phyloP scores from a whole-genome alignment of 2,797 vertebrate genomes.

The Paramormyrops hopkinsi region DNA sequence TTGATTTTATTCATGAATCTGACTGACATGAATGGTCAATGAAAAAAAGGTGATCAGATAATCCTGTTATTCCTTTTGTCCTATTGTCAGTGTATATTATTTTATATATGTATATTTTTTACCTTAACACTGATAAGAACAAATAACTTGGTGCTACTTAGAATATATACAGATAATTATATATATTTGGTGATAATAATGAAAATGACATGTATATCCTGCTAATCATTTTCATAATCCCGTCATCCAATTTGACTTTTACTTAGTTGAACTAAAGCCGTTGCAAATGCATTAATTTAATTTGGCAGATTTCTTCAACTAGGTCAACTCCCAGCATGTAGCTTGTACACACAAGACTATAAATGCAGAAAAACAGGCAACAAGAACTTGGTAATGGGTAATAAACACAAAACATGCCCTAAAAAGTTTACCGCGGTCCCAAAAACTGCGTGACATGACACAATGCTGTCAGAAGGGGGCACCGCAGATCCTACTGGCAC shows the following conservation, averaged over 20 bases:
- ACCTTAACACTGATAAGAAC: background rate
- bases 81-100: background rate
- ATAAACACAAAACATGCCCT: background rate
- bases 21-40: background rate
- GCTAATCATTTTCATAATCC: background rate
- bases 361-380: background rate
- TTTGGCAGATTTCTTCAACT: slow-evolving; percentile 5
- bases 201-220: background rate
- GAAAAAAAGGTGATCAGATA: background rate
- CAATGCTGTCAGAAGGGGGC: background rate
- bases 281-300: background rate
- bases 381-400: background rate
- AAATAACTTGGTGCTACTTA: background rate
- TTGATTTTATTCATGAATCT: background rate
- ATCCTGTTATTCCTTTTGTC: background rate
- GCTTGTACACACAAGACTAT: background rate
- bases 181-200: background rate
- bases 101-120: background rate
- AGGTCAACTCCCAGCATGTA: slow-evolving; percentile 1
- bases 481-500: background rate
- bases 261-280: background rate
- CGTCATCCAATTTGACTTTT: background rate
- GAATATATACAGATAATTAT: background rate
- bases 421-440: background rate
- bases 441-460: background rate